Percentiles rank a stretch among this genome's conserved stretches.
phyloP scores from a whole-genome alignment of 2,113 vertebrate species.

The Sitta europaea region DNA sequence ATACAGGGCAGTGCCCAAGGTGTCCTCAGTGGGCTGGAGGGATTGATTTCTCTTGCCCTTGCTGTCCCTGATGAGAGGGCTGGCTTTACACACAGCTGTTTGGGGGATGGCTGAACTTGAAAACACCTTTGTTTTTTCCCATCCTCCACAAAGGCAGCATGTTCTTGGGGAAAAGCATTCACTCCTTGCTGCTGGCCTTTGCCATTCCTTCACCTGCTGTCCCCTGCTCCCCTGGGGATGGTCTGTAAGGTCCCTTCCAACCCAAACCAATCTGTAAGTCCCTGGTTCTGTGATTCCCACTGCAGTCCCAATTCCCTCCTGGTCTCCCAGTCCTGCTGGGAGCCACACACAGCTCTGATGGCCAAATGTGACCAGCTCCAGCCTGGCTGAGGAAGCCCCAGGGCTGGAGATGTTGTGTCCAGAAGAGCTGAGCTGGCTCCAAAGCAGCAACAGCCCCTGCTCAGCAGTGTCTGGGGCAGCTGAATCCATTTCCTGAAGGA shows the following conservation, averaged over 20 bases:
- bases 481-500: neutral
- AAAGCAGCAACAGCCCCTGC: neutral
- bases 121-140: accelerated
- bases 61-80: neutral
- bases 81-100: neutral
- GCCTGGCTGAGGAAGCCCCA: neutral
- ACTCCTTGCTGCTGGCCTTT: neutral
- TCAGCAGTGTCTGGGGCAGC: neutral
- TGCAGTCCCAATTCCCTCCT: neutral
- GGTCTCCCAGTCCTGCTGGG: accelerated
- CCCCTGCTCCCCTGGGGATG: neutral
- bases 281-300: neutral
- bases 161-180: neutral
- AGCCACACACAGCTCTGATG: neutral
- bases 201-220: neutral
- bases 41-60: neutral
- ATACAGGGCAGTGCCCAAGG: accelerated
- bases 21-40: neutral
- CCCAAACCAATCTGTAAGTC: neutral
- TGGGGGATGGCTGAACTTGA: neutral
- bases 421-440: neutral
- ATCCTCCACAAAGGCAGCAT: neutral
- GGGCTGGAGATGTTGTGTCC: neutral
- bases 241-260: neutral
- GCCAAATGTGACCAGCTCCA: neutral